Conservation (phyloP, 2,113 vertebrate species). For the Felis catus region F.catus_Fca126_mat1.0 CM031415.1:147690001-147690500, state of each 20-base stretch:
- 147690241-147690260: no score
- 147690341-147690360: not conserved
- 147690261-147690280: not conserved
- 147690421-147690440: not conserved
- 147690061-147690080: not conserved
- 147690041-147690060: not conserved
- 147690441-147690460: not conserved
- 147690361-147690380: not conserved
- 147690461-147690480: not conserved
- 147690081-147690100: not conserved
- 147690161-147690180: not conserved
- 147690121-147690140: not conserved
- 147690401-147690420: not conserved
- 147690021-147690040: not conserved
- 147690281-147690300: not conserved
- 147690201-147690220: not conserved
- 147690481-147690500: not conserved
- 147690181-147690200: not conserved
- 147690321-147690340: not conserved
- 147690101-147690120: not conserved
- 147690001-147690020: not conserved
- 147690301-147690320: not conserved
- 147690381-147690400: not conserved
- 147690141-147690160: not conserved
- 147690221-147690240: fast-evolving